A percentile compares a stretch with the other conserved stretches of the same genome.
These are phyloP conservation scores for Pocillopora verrucosa DNA, from an alignment of 64 coral and sea anemone species.

Conservation along the genomic window DNA sequence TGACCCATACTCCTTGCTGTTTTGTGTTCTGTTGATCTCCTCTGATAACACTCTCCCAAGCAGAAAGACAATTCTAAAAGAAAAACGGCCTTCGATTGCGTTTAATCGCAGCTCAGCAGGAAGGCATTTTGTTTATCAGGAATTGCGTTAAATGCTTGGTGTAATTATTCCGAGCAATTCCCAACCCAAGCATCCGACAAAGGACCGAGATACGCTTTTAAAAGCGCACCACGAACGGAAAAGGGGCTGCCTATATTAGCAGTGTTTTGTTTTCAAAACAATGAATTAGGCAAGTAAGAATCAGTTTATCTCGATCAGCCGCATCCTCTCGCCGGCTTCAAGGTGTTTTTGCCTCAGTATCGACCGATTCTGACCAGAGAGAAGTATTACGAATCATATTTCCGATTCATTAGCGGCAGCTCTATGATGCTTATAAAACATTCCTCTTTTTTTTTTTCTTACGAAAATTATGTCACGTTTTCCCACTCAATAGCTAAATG, in stretches of 20 bases:
- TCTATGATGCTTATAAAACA: not conserved
- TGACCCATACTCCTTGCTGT: not conserved
- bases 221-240: not conserved
- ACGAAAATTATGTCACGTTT: not conserved
- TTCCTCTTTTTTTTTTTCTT: not conserved
- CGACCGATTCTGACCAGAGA: not conserved
- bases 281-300: not conserved
- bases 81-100: not conserved
- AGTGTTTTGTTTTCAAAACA: not conserved
- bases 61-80: not conserved
- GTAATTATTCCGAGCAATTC: not conserved
- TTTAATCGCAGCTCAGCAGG: conserved; percentile 20
- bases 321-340: not conserved
- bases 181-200: not conserved
- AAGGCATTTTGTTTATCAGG: conserved; percentile 9
- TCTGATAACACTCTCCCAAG: not conserved
- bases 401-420: not conserved
- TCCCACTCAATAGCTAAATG: not conserved
- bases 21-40: not conserved
- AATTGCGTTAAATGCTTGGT: not conserved
- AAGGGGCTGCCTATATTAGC: not conserved
- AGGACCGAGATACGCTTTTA: not conserved
- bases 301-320: not conserved
- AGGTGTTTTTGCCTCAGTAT: not conserved
- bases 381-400: not conserved